Evolutionary conservation across 92 coral and sea anemone genomes (phyloP).

Genomic region (Chrysogorgia sp.): DNA sequence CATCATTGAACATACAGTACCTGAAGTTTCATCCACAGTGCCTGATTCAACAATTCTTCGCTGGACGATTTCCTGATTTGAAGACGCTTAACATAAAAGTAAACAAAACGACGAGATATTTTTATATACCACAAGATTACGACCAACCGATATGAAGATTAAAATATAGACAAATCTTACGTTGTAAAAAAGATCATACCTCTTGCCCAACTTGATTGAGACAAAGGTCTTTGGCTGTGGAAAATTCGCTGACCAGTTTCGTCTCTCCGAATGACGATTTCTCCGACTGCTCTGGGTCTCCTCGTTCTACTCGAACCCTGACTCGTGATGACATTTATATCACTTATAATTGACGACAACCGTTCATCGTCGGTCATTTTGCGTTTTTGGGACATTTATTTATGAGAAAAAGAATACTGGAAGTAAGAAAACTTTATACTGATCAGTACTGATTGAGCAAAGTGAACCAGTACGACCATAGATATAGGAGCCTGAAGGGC

Average conservation of each 20-base stretch:
- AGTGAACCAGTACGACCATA: too few relatives aligned
- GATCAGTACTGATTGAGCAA: too few relatives aligned
- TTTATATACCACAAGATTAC: neutral
- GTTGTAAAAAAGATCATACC: neutral
- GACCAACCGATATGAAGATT: neutral
- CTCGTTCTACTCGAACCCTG: neutral
- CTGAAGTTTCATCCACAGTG: too few relatives aligned
- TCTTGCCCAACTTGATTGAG: slow-evolving; percentile 18
- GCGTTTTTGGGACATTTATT: too few relatives aligned
- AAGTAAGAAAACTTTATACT: too few relatives aligned
- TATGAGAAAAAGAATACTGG: too few relatives aligned
- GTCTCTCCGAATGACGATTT: neutral
- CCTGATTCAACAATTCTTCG: too few relatives aligned
- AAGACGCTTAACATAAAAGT: too few relatives aligned
- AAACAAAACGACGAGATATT: too few relatives aligned
- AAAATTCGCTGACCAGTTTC: slow-evolving; percentile 9
- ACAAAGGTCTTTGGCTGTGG: slow-evolving; percentile 3
- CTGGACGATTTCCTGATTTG: too few relatives aligned
- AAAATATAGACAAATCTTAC: neutral
- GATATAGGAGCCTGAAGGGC: too few relatives aligned
- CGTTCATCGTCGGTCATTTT: slow-evolving; percentile 8
- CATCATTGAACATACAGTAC: too few relatives aligned
- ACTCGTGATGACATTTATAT: slow-evolving; percentile 1
- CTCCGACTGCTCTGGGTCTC: neutral
- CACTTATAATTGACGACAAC: neutral